Evolutionary conservation across 2,113 vertebrate species (phyloP).

Genomic region (Pteruthius melanotis): DNA sequence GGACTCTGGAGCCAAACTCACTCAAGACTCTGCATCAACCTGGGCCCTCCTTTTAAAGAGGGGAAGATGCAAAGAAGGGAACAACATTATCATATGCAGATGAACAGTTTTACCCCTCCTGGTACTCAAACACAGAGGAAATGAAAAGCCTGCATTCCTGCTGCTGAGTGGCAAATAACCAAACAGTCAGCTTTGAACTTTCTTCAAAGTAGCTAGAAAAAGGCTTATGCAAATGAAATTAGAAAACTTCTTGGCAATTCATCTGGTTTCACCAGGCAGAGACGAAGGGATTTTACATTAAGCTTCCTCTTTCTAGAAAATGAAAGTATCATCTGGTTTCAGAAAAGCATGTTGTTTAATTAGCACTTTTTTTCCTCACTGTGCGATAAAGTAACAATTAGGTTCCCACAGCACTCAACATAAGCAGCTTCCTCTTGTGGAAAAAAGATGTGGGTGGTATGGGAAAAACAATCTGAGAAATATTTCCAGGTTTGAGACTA

Average conservation of each 20-base stretch:
- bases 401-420: constrained; percentile 61
- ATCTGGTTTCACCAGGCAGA: constrained; percentile 47
- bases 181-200: constrained; percentile 44
- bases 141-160: constrained; percentile 25
- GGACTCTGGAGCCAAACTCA: neutral
- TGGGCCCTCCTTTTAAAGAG: neutral
- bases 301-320: constrained; percentile 65
- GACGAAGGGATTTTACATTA: constrained; percentile 41
- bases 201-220: constrained; percentile 58
- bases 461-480: constrained; percentile 62
- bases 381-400: constrained; percentile 60
- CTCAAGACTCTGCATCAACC: neutral
- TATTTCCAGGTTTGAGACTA: constrained; percentile 52
- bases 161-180: constrained; percentile 38
- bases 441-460: constrained; percentile 57
- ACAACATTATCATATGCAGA: constrained; percentile 22
- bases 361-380: constrained; percentile 31
- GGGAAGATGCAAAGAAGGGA: neutral
- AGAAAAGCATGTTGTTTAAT: constrained; percentile 55
- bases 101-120: neutral
- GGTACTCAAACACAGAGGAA: constrained; percentile 7
- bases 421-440: constrained; percentile 46
- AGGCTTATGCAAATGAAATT: constrained; percentile 62
- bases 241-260: constrained; percentile 58
- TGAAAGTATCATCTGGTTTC: constrained; percentile 61